Evolutionary conservation across 2,888 invertebrate species (phyloP).

Genomic region (Helicoverpa assulta): DNA sequence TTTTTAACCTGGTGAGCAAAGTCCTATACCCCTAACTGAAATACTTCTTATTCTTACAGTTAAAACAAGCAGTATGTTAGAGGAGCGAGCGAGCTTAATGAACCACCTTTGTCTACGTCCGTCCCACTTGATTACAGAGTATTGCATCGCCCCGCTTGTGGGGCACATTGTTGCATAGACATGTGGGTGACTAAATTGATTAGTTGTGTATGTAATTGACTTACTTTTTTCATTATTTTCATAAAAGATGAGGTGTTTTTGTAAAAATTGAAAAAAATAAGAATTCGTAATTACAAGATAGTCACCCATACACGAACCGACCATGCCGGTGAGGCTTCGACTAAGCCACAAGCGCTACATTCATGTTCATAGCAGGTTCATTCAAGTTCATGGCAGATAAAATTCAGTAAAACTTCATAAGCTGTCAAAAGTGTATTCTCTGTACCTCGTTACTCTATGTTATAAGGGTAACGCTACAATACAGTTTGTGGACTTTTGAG

Average conservation of each 20-base stretch:
- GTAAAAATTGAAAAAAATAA: no score
- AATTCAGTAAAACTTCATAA: constrained; percentile 1
- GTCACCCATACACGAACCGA: no score
- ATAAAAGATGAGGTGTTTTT: no score
- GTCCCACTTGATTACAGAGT: constrained; percentile 60
- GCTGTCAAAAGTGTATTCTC: constrained; percentile 9
- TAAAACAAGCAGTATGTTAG: constrained; percentile 69
- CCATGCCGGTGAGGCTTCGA: no score
- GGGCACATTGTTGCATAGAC: constrained; percentile 18
- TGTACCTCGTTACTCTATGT: constrained; percentile 14
- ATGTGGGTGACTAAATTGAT: not conserved
- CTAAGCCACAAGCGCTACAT: no score
- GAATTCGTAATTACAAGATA: no score
- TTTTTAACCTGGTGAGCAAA: no score
- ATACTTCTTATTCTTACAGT: constrained; percentile 37
- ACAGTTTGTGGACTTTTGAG: constrained; percentile 72
- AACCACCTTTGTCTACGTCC: constrained; percentile 76
- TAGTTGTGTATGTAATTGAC: constrained; percentile 1
- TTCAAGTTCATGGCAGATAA: no score
- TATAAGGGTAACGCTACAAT: constrained; percentile 63
- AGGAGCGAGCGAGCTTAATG: constrained; percentile 77
- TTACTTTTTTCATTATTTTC: not conserved
- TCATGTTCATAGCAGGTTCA: no score
- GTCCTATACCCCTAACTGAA: not conserved
- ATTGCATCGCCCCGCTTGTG: constrained; percentile 15